These are phyloP conservation scores for Craseonycteris thonglongyai DNA, from an alignment of 2,113 vertebrate species.

Conservation along the genomic window DNA sequence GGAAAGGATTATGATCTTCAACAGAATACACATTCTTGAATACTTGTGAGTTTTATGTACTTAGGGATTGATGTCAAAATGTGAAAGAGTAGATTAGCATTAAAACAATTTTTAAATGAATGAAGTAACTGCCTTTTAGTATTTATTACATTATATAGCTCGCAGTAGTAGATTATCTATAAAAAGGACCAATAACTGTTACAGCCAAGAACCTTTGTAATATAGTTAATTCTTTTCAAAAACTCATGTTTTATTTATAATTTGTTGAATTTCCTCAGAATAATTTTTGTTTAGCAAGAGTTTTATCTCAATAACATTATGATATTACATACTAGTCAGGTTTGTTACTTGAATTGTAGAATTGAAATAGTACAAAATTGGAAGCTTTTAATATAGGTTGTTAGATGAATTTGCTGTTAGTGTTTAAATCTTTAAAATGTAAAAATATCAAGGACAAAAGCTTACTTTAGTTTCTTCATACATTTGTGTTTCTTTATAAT, in stretches of 20 bases:
- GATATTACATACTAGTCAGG: neutral
- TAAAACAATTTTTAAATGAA: neutral
- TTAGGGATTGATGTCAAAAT: neutral
- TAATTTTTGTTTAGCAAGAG: neutral
- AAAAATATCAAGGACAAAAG: neutral
- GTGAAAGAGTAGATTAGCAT: conserved; percentile 7
- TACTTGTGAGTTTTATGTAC: neutral
- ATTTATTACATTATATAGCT: neutral
- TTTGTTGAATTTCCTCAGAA: neutral
- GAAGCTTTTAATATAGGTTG: neutral
- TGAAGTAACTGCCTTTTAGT: neutral
- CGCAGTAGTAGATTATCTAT: neutral
- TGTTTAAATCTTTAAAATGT: neutral
- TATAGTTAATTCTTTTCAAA: neutral
- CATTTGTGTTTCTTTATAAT: neutral
- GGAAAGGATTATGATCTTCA: neutral
- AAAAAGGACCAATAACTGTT: neutral
- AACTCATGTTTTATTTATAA: neutral
- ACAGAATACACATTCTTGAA: neutral
- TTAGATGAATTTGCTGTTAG: neutral
- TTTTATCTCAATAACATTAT: neutral
- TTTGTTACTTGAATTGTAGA: conserved; percentile 20
- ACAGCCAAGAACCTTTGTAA: neutral
- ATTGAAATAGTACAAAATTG: neutral
- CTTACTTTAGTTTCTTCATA: neutral